Evolutionary conservation across 2,113 vertebrate species (phyloP), one percentile per base, ranked within the genome.

Genomic region (Oreochromis tanganicae): DNA sequence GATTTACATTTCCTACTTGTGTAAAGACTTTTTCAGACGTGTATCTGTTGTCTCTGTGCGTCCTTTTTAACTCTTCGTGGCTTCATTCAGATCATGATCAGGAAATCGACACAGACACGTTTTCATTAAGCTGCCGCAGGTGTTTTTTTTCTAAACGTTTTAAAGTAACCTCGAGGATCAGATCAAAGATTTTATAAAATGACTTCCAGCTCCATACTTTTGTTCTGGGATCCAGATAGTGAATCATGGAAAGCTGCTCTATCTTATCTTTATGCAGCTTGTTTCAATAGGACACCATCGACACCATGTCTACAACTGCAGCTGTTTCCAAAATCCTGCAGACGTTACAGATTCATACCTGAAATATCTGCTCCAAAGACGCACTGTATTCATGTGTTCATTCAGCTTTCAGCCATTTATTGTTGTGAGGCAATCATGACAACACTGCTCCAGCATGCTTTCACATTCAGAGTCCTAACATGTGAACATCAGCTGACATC

Each of bases 231-330:
- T 13, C 13, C 43, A 1, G 12, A 12, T 5, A 13, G 43, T 24
- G 24, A 24, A 24, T 24, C 24, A 24, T 24, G 24, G 24, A 24
- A 24, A 24, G 24, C 24, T 24, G 24, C 24, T 24, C 24, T 24
- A 24, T 24, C 32, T 66, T 36, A 66, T 66, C 17, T 36, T n/a
- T 36, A n/a, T 2, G 61, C 32, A 36, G 32, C 32, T 63, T 63
- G 17, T 63, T 4, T 63, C 9, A 63, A 11, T 0, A 12, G 59
- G 17, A 63, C 36, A 2, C 36, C n/a, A 0, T 24, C 34, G 17
- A 66, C 32, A 66, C 17, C 17, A 36, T 3, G 10, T 36, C 2
- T n/a, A 1, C 59, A 63, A 63, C 59, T 36, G 59, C 16, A 63
- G 34, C 36, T 1, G n/a, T 41, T 5, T 41, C 36, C 63, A 71